A percentile compares a stretch with the other conserved stretches of the same genome.
These are phyloP conservation scores for Poeciliopsis turneri DNA, from an alignment of 2,797 vertebrate species.

Conservation along the genomic window DNA sequence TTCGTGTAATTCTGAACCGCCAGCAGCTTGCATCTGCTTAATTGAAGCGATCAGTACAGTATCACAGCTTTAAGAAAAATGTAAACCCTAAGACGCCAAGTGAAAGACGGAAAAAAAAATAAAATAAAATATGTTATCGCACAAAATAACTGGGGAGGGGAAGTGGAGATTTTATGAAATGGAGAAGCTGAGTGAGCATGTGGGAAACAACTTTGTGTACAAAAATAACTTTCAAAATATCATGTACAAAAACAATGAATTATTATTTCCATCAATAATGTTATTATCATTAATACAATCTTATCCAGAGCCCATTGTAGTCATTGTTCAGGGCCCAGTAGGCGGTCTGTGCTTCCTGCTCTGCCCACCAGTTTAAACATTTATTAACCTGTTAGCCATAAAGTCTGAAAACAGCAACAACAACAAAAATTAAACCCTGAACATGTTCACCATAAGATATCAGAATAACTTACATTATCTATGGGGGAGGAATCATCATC, in stretches of 20 bases:
- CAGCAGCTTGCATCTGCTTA: neutral
- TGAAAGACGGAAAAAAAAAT: slow-evolving; percentile 8
- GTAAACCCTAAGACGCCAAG: slow-evolving; percentile 1
- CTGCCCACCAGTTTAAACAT: slow-evolving; percentile 79
- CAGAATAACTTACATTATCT: slow-evolving; percentile 91
- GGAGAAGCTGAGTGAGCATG: neutral
- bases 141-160: neutral
- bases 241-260: slow-evolving; percentile 92
- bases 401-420: slow-evolving; percentile 44
- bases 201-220: slow-evolving; percentile 82
- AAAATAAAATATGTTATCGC: neutral
- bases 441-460: slow-evolving; percentile 86
- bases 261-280: slow-evolving; percentile 74
- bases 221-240: slow-evolving; percentile 99
- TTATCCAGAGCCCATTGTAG: slow-evolving; percentile 85
- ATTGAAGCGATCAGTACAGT: neutral
- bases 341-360: slow-evolving; percentile 63
- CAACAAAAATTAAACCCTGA: slow-evolving; percentile 80
- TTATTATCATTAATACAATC: slow-evolving; percentile 90
- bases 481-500: slow-evolving; percentile 79
- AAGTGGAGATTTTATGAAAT: neutral
- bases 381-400: slow-evolving; percentile 51
- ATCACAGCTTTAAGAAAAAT: neutral
- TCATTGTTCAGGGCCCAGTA: slow-evolving; percentile 80
- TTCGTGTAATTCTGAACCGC: slow-evolving; percentile 12